Evolutionary conservation across 2,113 vertebrate genomes (phyloP).

Genomic region (Corythaeola cristata): DNA sequence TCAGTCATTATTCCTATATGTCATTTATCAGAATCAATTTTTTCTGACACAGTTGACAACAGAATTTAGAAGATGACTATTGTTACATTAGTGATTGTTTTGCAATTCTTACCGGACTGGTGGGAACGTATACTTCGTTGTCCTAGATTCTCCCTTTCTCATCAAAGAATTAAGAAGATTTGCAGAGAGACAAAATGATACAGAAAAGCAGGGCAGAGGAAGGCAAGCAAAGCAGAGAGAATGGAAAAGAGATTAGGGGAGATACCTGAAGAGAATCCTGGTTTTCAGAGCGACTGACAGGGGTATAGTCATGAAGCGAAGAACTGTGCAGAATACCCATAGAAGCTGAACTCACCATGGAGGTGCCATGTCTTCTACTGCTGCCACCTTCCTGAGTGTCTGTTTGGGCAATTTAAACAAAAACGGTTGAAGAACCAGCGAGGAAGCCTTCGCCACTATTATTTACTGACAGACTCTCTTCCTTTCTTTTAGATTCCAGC

Average conservation of each 20-base stretch:
- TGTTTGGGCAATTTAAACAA: slow-evolving; percentile 68
- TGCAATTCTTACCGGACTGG: not conserved
- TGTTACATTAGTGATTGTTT: not conserved
- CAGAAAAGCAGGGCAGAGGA: slow-evolving; percentile 24
- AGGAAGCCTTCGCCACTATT: not conserved
- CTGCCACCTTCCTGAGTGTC: slow-evolving; percentile 84
- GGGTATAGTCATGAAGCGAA: slow-evolving; percentile 80
- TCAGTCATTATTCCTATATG: not conserved
- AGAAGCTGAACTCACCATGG: slow-evolving; percentile 88
- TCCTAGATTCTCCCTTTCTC: not conserved
- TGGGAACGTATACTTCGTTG: not conserved
- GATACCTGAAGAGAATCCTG: slow-evolving; percentile 83
- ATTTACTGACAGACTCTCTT: not conserved
- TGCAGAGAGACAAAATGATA: slow-evolving; percentile 17
- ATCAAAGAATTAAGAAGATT: slow-evolving; percentile 9
- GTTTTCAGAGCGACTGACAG: slow-evolving; percentile 82
- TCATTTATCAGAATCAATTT: not conserved
- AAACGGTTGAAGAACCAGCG: not conserved
- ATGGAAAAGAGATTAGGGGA: slow-evolving; percentile 36
- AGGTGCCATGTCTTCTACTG: slow-evolving; percentile 82
- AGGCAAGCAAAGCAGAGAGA: slow-evolving; percentile 27
- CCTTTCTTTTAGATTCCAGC: not conserved
- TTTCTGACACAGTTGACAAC: not conserved
- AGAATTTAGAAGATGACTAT: not conserved
- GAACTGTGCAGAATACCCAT: slow-evolving; percentile 82